Evolutionary conservation across 1,140 invertebrate species (phyloP).

Genomic region (Drosophila murphyi): DNA sequence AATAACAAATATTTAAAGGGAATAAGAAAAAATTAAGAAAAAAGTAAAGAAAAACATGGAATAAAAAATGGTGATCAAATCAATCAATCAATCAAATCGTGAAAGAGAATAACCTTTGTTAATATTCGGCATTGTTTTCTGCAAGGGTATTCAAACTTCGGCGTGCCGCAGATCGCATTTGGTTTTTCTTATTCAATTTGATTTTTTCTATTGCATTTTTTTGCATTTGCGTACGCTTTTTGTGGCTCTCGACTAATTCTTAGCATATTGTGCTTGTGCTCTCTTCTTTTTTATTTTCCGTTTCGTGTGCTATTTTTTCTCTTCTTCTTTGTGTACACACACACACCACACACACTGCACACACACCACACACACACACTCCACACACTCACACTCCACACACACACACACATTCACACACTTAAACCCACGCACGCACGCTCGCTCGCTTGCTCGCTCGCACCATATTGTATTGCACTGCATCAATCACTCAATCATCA

Average conservation of each 20-base stretch:
- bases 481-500: constrained; percentile 31
- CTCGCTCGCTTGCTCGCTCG: constrained; percentile 23
- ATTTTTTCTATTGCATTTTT: not conserved
- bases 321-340: constrained; percentile 32
- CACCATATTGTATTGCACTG: constrained; percentile 19
- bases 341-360: too few species aligned
- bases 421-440: constrained; percentile 11
- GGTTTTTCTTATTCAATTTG: constrained; percentile 9
- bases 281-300: constrained; percentile 8
- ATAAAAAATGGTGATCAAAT: too few species aligned
- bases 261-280: constrained; percentile 41
- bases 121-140: too few species aligned
- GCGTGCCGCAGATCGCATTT: not conserved
- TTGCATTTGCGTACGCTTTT: constrained; percentile 14
- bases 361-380: not conserved
- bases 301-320: constrained; percentile 25
- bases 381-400: not conserved
- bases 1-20: too few species aligned
- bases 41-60: too few species aligned
- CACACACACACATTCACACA: constrained; percentile 4
- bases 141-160: not conserved
- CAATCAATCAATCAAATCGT: too few species aligned
- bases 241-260: constrained; percentile 41
- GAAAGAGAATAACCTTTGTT: too few species aligned
- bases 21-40: too few species aligned